phyloP scores from a whole-genome alignment of 2,888 invertebrate species.

The Acleris literana region DNA sequence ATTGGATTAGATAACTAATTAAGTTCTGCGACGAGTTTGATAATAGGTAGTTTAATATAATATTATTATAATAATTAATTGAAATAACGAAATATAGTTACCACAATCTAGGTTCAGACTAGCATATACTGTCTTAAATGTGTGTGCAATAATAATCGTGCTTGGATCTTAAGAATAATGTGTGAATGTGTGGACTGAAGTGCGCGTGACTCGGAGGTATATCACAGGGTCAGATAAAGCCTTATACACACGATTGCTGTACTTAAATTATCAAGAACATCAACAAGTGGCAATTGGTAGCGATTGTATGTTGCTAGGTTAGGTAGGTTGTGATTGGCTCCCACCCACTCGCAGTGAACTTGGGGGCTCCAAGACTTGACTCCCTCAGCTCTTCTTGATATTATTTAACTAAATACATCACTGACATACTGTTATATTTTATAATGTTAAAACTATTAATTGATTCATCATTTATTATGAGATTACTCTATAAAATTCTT shows the following conservation, averaged over 20 bases:
- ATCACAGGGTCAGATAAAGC: constrained; percentile 68
- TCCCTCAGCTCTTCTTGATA: constrained; percentile 36
- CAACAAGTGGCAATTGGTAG: constrained; percentile 49
- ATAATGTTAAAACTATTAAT: constrained; percentile 40
- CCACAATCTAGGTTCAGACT: constrained; percentile 65
- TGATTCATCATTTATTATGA: constrained; percentile 55
- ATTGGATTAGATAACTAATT: constrained; percentile 51
- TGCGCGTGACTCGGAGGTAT: constrained; percentile 45
- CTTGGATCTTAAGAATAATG: constrained; percentile 41
- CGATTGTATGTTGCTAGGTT: constrained; percentile 47
- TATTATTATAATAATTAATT: constrained; percentile 54
- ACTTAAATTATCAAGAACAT: constrained; percentile 50
- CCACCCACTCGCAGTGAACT: constrained; percentile 37
- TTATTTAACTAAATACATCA: constrained; percentile 52
- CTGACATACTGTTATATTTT: constrained; percentile 45
- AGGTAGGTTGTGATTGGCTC: constrained; percentile 46
- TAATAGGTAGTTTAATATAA: constrained; percentile 50
- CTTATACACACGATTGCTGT: constrained; percentile 58
- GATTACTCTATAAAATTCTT: constrained; percentile 68
- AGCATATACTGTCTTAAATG: constrained; percentile 73
- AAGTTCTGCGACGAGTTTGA: constrained; percentile 52
- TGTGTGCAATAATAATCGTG: constrained; percentile 77
- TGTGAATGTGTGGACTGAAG: constrained; percentile 51
- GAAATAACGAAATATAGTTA: constrained; percentile 68
- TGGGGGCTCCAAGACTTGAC: constrained; percentile 42